Conservation (phyloP, 2,113 vertebrate species). For the Barbus barbus region DNA sequence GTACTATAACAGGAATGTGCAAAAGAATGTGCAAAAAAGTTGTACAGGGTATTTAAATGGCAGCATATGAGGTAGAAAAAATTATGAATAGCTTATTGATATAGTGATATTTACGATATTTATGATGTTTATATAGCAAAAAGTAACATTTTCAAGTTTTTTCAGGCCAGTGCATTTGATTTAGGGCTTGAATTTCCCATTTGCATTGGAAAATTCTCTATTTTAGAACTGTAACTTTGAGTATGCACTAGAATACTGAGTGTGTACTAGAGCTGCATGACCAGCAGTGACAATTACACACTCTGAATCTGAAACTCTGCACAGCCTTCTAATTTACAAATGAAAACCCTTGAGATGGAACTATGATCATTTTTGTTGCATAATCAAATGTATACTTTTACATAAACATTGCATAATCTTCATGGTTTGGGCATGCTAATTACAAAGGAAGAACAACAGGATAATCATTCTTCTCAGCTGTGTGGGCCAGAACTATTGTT, state of each 20-base stretch:
- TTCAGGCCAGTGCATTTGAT: neutral
- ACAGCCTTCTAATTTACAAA: neutral
- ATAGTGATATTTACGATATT: no score
- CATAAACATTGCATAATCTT: conserved; percentile 2
- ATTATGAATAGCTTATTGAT: no score
- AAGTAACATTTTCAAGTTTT: neutral
- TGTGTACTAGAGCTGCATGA: neutral
- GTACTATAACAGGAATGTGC: no score
- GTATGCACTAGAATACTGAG: neutral
- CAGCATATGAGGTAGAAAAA: no score
- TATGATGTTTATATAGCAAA: neutral
- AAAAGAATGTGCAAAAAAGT: no score
- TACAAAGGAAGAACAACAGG: neutral
- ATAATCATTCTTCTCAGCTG: neutral
- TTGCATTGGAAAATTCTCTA: conserved; percentile 16
- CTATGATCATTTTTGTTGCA: neutral
- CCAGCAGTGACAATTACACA: neutral
- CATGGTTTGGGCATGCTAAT: neutral
- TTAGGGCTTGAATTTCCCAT: neutral
- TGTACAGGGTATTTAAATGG: no score
- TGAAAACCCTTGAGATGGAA: neutral
- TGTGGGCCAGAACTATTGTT: conserved; percentile 15
- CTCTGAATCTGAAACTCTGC: neutral
- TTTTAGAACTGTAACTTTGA: neutral
- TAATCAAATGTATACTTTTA: conserved; percentile 2